Conservation (phyloP, 1,140 invertebrate genomes). For the Aphelenchoides besseyi region DNA sequence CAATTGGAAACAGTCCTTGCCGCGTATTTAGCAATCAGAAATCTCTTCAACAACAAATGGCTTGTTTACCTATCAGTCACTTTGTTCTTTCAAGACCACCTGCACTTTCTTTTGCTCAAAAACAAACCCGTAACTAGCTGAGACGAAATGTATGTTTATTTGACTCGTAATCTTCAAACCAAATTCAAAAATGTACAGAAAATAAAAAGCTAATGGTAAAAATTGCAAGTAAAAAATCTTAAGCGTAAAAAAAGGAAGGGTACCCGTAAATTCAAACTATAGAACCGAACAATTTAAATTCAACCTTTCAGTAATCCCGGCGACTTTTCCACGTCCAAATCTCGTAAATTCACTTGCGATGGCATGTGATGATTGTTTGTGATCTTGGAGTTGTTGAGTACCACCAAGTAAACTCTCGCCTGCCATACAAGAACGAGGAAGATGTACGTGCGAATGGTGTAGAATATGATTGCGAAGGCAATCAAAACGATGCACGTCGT, state of each 20-base stretch:
- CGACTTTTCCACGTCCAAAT: background rate
- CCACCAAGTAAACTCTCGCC: background rate
- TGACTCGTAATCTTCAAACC: background rate
- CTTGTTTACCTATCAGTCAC: too few relatives aligned
- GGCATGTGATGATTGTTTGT: background rate
- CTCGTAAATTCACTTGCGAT: background rate
- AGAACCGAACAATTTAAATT: background rate
- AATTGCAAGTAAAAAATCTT: background rate
- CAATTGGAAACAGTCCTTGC: too few relatives aligned
- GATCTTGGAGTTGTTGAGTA: background rate
- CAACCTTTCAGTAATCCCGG: background rate
- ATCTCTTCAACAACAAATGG: too few relatives aligned
- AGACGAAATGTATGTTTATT: background rate
- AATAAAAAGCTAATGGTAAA: background rate
- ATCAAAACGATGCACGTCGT: background rate
- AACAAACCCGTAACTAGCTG: background rate
- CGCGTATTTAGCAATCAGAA: too few relatives aligned
- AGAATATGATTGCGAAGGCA: background rate
- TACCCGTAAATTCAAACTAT: background rate
- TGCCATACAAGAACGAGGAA: background rate
- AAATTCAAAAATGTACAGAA: background rate
- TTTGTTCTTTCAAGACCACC: too few relatives aligned
- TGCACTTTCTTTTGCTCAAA: too few relatives aligned
- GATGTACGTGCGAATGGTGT: conserved; percentile 7
- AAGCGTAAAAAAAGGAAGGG: background rate